Evolutionary conservation across 2,797 vertebrate genomes (phyloP).

Genomic region (Cryptoprocta ferox): DNA sequence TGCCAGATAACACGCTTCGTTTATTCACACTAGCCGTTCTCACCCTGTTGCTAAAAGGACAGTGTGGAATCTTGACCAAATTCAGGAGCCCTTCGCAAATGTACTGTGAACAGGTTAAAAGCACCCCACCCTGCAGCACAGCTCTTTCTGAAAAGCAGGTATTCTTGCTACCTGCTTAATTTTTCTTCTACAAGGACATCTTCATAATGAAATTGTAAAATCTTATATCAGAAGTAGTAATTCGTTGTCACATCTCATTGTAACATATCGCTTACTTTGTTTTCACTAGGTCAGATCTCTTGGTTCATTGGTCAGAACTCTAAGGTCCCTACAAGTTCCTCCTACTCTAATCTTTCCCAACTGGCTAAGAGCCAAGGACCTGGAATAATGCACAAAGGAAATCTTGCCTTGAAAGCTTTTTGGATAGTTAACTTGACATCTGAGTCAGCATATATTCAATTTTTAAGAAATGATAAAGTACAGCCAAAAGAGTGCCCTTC

Average conservation of each 20-base stretch:
- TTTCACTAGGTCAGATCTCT: neutral
- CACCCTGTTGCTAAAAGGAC: neutral
- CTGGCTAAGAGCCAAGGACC: neutral
- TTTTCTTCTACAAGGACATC: neutral
- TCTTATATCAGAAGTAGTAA: neutral
- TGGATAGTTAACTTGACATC: neutral
- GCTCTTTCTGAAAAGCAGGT: neutral
- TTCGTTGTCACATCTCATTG: neutral
- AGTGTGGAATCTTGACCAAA: constrained; percentile 24
- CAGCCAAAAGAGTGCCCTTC: neutral
- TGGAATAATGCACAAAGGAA: neutral
- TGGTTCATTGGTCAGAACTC: constrained; percentile 20
- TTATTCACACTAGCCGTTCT: neutral
- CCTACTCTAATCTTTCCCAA: neutral
- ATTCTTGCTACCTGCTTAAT: neutral
- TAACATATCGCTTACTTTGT: neutral
- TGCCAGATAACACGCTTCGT: neutral
- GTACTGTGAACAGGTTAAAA: neutral
- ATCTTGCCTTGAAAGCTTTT: constrained; percentile 4
- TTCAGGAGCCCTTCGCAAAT: neutral
- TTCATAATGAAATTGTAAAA: neutral
- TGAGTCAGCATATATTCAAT: neutral
- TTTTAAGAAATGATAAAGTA: constrained; percentile 13
- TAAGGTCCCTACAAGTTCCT: neutral
- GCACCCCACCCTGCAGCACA: neutral